Base-by-base conservation (phyloP, 2,113 vertebrate genomes). In the Gracilinanus agilis region DNA sequence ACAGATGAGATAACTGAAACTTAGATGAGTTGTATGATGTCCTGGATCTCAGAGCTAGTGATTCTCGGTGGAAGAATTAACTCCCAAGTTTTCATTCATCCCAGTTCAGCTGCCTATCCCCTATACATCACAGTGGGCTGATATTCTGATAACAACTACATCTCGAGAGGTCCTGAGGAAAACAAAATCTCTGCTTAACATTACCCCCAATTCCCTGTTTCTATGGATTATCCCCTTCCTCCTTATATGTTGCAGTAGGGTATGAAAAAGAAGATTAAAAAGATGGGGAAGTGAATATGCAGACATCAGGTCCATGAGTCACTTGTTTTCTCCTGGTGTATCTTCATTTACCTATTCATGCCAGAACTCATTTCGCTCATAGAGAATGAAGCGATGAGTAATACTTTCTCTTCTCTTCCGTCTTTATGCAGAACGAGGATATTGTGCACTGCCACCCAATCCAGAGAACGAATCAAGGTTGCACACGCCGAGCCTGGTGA, bases 341-440 rank as follows among this genome's bases (percentile, higher is more conserved):
- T 94, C 12, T 92, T 24, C 55, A 53, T 0, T 12, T 9, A 67
- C 1, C n/a, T 24, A 67, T 93, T 88, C 61, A 53, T 90, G 6
- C 53, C 16, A 44, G 25, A 89, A 10, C 54, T 67, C 9, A 44
- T 61, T 91, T 92, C 54, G 90, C 49, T 90, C 88, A 29, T 67
- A 92, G 24, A 88, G 19, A 90, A 90, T 13, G 21, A 6, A 55
- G n/a, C 16, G 44, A 25, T 44, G 44, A 49, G 0, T 61, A 58
- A 90, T 93, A 49, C 89, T 24, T 90, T 90, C 2, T 92, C 10
- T 94, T 83, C 58, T 24, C 88, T 92, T 91, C 58, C 58, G 44
- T 88, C 29, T 90, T 94, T 16, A 54, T 53, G 56, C 55, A 6
- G 13, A 53, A 29, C 34, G 23, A 34, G 53, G 61, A 91, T 61